phyloP scores from a whole-genome alignment of 2,888 invertebrate species.

The Anarsia innoxiella region DNA sequence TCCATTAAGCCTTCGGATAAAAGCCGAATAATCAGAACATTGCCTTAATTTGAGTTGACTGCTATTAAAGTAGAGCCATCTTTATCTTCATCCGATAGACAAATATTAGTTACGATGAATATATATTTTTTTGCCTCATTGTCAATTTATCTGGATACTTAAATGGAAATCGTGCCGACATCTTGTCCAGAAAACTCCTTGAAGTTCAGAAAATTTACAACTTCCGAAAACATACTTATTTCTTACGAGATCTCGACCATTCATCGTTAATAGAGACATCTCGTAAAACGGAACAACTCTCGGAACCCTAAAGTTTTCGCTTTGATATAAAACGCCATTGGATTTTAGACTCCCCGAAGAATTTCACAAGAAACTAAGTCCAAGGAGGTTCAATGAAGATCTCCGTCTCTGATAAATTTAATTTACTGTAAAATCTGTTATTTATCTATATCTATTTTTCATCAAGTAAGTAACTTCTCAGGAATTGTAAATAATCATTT shows the following conservation, averaged over 20 bases:
- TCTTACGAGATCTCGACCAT: not conserved
- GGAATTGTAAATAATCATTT: too few relatives aligned
- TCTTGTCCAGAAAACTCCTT: too few relatives aligned
- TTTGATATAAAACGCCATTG: constrained; percentile 26
- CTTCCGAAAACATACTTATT: not conserved
- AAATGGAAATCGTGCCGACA: not conserved
- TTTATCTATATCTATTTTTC: constrained; percentile 10
- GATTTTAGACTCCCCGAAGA: constrained; percentile 23
- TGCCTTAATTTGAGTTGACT: too few relatives aligned
- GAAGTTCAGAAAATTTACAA: not conserved
- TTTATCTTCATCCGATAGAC: too few relatives aligned
- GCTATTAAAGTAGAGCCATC: too few relatives aligned
- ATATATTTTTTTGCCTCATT: too few relatives aligned
- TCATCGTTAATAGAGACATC: constrained; percentile 6
- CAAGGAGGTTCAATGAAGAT: constrained; percentile 22
- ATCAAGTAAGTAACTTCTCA: too few relatives aligned
- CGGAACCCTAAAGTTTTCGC: constrained; percentile 22
- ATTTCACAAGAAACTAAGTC: constrained; percentile 18
- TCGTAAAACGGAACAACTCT: constrained; percentile 6
- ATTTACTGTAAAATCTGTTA: constrained; percentile 17
- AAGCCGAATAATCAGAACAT: too few relatives aligned
- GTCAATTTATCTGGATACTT: too few relatives aligned
- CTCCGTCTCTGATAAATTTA: constrained; percentile 21
- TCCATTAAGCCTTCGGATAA: too few relatives aligned
- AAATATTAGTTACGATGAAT: too few relatives aligned